Evolutionary conservation across 1,140 invertebrate species (phyloP).

Genomic region (Streblospio benedicti): DNA sequence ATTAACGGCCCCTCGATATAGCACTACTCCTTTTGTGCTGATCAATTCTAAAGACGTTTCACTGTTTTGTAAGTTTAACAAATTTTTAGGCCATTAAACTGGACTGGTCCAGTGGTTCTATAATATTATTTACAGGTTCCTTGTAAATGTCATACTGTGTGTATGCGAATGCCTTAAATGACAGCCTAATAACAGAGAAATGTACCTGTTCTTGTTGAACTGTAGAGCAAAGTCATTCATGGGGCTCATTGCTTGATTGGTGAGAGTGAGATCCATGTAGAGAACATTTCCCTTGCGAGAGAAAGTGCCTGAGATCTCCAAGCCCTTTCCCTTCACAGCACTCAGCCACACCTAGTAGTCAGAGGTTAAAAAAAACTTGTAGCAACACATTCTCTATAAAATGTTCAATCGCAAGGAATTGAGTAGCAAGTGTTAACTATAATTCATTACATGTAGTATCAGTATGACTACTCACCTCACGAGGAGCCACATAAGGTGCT

Average conservation of each 20-base stretch:
- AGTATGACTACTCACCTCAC: slow-evolving; percentile 51
- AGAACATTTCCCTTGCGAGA: slow-evolving; percentile 75
- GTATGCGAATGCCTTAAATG: slow-evolving; percentile 6
- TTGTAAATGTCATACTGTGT: not conserved
- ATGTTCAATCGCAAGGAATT: not conserved
- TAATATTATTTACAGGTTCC: not conserved
- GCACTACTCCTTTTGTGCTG: too few species aligned
- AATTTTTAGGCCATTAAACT: not conserved
- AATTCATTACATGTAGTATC: not conserved
- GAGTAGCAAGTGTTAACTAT: slow-evolving; percentile 14
- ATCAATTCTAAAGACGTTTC: too few species aligned
- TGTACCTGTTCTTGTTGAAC: slow-evolving; percentile 93
- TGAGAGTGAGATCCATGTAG: slow-evolving; percentile 91
- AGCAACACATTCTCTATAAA: not conserved
- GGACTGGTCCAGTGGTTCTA: not conserved
- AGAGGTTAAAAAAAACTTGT: slow-evolving; percentile 20
- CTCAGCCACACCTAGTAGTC: slow-evolving; percentile 69
- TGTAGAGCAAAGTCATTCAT: slow-evolving; percentile 95
- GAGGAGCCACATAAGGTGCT: slow-evolving; percentile 59
- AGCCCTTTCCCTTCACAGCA: slow-evolving; percentile 91
- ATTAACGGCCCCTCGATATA: too few species aligned
- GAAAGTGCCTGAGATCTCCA: slow-evolving; percentile 95
- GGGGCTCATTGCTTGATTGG: slow-evolving; percentile 95
- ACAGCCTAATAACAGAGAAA: slow-evolving; percentile 13
- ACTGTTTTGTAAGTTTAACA: slow-evolving; percentile 1